Conservation (phyloP, 2,888 invertebrate genomes). For the Orthonychiurus folsomi region DNA sequence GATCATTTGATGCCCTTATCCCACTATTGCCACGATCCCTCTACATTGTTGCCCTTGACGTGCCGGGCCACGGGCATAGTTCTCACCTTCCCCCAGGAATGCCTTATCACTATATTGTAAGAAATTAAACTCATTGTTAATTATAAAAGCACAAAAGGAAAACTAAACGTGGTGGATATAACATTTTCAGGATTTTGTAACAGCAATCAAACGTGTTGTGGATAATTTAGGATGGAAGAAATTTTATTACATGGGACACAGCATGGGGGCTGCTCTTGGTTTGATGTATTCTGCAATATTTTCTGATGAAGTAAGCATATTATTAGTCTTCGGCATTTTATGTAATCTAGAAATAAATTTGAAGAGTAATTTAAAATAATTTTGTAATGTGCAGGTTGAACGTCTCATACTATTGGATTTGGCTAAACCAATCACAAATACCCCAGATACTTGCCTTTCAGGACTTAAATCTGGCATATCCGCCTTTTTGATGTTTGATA, state of each 20-base stretch:
- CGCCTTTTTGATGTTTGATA: conserved; percentile 42
- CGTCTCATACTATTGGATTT: conserved; percentile 48
- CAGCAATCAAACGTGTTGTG: conserved; percentile 42
- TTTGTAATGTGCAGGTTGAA: conserved; percentile 42
- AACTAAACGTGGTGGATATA: no score
- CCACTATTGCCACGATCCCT: conserved; percentile 49
- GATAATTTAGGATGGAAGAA: conserved; percentile 45
- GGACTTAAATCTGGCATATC: conserved; percentile 44
- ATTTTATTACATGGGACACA: conserved; percentile 45
- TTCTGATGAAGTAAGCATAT: conserved; percentile 28
- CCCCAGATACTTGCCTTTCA: conserved; percentile 37
- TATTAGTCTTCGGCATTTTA: no score
- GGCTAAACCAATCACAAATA: conserved; percentile 41
- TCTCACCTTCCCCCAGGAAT: conserved; percentile 45
- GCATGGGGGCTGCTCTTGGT: conserved; percentile 50
- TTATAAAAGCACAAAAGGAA: no score
- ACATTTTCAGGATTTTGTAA: conserved; percentile 41
- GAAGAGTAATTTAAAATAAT: no score
- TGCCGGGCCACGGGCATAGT: conserved; percentile 55
- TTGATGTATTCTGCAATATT: conserved; percentile 28
- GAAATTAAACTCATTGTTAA: no score
- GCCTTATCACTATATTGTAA: conserved; percentile 42
- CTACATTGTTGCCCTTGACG: conserved; percentile 52
- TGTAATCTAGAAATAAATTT: no score
- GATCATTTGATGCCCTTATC: conserved; percentile 46